These are phyloP conservation scores for Arizona elegans DNA, from an alignment of 2,113 vertebrate species.

Conservation along the genomic window DNA sequence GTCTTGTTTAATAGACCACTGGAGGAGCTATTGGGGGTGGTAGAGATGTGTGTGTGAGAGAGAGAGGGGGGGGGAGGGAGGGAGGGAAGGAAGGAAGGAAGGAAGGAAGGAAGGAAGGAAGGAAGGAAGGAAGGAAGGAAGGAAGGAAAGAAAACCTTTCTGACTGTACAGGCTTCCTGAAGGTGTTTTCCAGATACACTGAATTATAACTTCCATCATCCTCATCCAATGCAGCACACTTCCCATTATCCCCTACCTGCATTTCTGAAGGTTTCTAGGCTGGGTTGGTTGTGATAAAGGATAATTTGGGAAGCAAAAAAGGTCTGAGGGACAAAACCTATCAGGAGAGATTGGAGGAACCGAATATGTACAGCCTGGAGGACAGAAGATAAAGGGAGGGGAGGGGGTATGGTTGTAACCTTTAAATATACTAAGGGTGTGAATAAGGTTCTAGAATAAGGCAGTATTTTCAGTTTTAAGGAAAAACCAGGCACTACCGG, in stretches of 20 bases:
- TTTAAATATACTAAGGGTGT: not conserved
- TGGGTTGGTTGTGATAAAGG: not conserved
- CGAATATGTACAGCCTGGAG: not conserved
- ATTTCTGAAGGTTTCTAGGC: not conserved
- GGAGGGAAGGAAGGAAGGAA: too few relatives aligned
- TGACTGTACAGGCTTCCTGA: not conserved
- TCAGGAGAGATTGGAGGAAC: not conserved
- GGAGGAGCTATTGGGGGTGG: not conserved
- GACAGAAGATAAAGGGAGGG: not conserved
- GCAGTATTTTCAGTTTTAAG: not conserved
- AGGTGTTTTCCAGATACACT: not conserved
- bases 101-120: not conserved
- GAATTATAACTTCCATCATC: not conserved
- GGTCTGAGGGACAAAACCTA: not conserved
- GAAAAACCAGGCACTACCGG: not conserved
- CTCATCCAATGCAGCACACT: not conserved
- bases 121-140: too few relatives aligned
- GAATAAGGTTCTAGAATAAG: not conserved
- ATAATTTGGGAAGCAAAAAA: not conserved
- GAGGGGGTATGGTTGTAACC: not conserved
- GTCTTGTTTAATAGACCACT: slow-evolving; percentile 30
- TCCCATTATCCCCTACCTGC: not conserved
- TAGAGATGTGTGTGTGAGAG: not conserved
- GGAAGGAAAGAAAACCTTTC: not conserved
- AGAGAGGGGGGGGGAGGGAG: not conserved